Conservation (phyloP, 2,888 invertebrate species). For the Acanthosepion pharaonis region DNA sequence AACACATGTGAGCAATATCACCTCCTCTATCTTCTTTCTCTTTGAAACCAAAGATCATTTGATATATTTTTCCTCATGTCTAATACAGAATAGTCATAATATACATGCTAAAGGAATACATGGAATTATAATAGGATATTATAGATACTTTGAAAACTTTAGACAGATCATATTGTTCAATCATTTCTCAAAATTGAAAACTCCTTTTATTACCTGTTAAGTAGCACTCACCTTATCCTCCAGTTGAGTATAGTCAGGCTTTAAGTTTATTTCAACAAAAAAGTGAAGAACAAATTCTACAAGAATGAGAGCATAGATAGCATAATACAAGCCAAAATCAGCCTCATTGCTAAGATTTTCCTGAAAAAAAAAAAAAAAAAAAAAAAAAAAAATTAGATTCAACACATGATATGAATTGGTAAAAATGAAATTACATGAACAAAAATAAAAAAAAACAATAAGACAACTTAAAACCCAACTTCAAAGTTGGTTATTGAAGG, state of each 20-base stretch:
- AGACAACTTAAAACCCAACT: background rate
- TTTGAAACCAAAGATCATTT: too few species aligned
- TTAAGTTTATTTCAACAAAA: conserved; percentile 56
- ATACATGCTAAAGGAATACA: too few species aligned
- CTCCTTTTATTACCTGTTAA: background rate
- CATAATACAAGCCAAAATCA: conserved; percentile 52
- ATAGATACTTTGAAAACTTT: too few species aligned
- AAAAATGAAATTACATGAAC: too few species aligned
- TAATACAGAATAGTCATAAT: too few species aligned
- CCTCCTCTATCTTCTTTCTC: too few species aligned
- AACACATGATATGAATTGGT: background rate
- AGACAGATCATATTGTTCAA: too few species aligned
- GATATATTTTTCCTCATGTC: too few species aligned
- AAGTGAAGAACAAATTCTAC: conserved; percentile 56
- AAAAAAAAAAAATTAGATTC: background rate
- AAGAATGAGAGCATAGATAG: conserved; percentile 52
- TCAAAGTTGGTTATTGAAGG: background rate
- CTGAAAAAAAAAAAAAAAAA: background rate
- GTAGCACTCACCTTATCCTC: background rate
- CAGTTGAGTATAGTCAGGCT: background rate
- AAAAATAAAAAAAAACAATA: background rate
- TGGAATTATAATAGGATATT: too few species aligned
- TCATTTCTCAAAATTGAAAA: background rate
- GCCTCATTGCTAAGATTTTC: background rate
- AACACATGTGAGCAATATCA: too few species aligned